Conservation (phyloP, 2,888 invertebrate genomes). For the Agrilus biguttatus region DNA sequence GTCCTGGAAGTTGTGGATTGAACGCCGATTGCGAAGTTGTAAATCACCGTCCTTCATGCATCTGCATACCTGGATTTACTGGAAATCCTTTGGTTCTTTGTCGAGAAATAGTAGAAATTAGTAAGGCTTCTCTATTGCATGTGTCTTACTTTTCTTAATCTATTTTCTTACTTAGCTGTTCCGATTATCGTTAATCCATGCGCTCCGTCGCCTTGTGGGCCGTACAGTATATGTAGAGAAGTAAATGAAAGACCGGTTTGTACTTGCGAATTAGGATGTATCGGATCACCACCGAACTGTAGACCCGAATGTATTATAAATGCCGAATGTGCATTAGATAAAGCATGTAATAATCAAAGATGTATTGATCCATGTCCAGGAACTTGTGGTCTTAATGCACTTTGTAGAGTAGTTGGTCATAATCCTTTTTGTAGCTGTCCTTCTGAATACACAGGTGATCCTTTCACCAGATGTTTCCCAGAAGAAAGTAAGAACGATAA, state of each 20-base stretch:
- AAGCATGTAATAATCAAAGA: conserved; percentile 64
- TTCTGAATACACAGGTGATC: conserved; percentile 56
- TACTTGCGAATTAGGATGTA: conserved; percentile 56
- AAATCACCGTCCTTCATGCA: conserved; percentile 65
- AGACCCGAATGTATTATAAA: conserved; percentile 66
- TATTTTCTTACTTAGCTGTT: conserved; percentile 8
- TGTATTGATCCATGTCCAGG: conserved; percentile 66
- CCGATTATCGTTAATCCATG: conserved; percentile 43
- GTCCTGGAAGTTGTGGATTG: conserved; percentile 61
- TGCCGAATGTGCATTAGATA: conserved; percentile 59
- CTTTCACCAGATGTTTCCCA: conserved; percentile 53
- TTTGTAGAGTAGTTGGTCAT: conserved; percentile 66
- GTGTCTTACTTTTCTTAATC: conserved; percentile 6
- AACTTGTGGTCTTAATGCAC: conserved; percentile 61
- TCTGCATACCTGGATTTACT: conserved; percentile 55
- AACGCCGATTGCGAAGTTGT: conserved; percentile 61
- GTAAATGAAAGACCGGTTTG: conserved; percentile 61
- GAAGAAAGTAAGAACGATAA: conserved; percentile 41
- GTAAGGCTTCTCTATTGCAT: conserved; percentile 7
- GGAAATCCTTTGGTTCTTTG: conserved; percentile 60
- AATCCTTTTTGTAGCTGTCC: conserved; percentile 67
- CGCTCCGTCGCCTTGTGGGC: conserved; percentile 63
- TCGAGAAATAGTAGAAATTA: conserved; percentile 14
- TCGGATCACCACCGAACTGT: conserved; percentile 64
- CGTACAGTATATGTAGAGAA: conserved; percentile 60